Base-by-base conservation (phyloP, 2,797 vertebrate genomes). In the Gambusia yucatana region DNA sequence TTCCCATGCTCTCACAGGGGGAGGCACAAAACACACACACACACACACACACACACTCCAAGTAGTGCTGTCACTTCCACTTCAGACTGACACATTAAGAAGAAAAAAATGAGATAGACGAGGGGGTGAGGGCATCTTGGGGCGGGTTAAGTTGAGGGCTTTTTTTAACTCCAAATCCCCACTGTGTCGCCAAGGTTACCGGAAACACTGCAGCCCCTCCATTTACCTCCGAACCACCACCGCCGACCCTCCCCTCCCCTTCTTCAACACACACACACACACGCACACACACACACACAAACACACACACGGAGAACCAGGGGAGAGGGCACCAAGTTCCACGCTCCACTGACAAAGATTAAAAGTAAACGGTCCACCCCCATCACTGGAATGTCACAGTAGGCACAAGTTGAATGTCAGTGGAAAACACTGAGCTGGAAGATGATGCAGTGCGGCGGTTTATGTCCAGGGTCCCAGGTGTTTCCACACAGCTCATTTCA, bases 161-260 rank as follows among this genome's bases (percentile, higher is more conserved):
- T 93, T 91, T 89, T 91, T 86, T 90, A 91, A 92, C 90, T 91
- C 86, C 83, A 91, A 91, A 93, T 89, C 91, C 92, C 91, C 83
- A 87, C 93, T 93, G 92, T 93, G 95, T 96, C 91, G 82, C 94
- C 94, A 95, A 92, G 95, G 95, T 94, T 92, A 96, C 96, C 92
- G 92, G 94, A 95, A 96, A 96, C 94, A 96, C 78, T 79, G 89
- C 92, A 88, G 87, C 80, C 83, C 82, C 87, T 89, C 80, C 87
- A 91, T 93, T 92, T 90, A 91, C 91, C 82, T 79, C 88, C 83
- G 25, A 20, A 16, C 69, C 77, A 13, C 46, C 91, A 84, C 84
- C 78, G 67, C 41, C 39, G 57, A 82, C 81, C 78, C 33, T 76
- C 77, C 74, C 75, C 80, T 44, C 43, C 73, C 75, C 79, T 44